These are phyloP conservation scores for Cordilura impudica DNA, from an alignment of 2,888 invertebrate genomes.

Conservation along the genomic window DNA sequence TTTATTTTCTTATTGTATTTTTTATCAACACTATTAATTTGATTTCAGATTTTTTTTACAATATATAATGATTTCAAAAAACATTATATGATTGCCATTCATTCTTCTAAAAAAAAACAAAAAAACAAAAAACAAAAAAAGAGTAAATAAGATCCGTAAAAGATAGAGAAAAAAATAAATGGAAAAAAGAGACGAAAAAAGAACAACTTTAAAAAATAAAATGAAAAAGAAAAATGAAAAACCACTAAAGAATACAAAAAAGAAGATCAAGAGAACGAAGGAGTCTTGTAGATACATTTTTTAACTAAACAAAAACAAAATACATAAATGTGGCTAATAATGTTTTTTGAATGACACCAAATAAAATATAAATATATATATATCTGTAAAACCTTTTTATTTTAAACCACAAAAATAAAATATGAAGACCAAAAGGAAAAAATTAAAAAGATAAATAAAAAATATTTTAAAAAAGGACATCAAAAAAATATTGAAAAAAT, in stretches of 20 bases:
- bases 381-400: slow-evolving; percentile 73
- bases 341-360: slow-evolving; percentile 78
- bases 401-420: slow-evolving; percentile 67
- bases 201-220: slow-evolving; percentile 66
- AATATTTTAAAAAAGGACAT: slow-evolving; percentile 61
- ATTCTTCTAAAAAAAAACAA: slow-evolving; percentile 70
- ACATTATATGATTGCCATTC: slow-evolving; percentile 78
- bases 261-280: slow-evolving; percentile 63
- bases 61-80: slow-evolving; percentile 77
- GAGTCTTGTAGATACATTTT: slow-evolving; percentile 52
- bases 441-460: slow-evolving; percentile 61
- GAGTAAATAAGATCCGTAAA: slow-evolving; percentile 67
- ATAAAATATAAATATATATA: slow-evolving; percentile 65
- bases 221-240: slow-evolving; percentile 66
- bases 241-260: slow-evolving; percentile 64
- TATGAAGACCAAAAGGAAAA: slow-evolving; percentile 64
- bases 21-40: slow-evolving; percentile 76
- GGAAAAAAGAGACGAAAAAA: slow-evolving; percentile 67
- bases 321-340: slow-evolving; percentile 73
- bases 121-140: slow-evolving; percentile 66
- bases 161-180: slow-evolving; percentile 65
- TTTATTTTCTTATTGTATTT: slow-evolving; percentile 65
- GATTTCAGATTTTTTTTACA: slow-evolving; percentile 78
- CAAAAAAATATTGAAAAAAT: slow-evolving; percentile 64
- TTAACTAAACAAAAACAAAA: slow-evolving; percentile 56